These are phyloP conservation scores for Urocolius indicus DNA, from an alignment of 2,113 vertebrate genomes.

Conservation along the genomic window DNA sequence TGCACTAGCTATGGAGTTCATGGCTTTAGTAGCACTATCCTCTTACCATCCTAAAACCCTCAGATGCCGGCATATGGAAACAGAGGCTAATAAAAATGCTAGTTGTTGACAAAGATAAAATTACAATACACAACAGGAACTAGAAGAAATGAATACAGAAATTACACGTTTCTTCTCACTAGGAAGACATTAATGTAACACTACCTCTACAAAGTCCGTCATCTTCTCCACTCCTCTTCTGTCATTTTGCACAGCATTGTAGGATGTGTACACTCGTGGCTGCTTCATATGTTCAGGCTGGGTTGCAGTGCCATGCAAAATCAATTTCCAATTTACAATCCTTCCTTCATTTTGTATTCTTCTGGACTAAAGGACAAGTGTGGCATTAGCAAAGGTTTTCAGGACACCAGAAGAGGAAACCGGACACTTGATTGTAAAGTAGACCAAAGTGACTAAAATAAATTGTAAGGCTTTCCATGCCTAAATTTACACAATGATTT, in stretches of 20 bases:
- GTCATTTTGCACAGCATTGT: conserved; percentile 97
- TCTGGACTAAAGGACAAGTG: conserved; percentile 82
- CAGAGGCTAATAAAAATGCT: neutral
- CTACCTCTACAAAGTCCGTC: conserved; percentile 84
- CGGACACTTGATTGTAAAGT: neutral
- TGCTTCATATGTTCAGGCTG: conserved; percentile 92
- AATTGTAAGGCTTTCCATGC: neutral
- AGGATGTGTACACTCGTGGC: conserved; percentile 91
- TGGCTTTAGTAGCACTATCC: neutral
- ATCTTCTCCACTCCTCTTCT: conserved; percentile 92
- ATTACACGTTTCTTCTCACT: neutral
- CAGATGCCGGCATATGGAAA: neutral
- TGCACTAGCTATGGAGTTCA: neutral
- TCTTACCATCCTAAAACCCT: neutral
- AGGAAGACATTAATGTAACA: neutral
- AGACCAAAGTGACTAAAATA: neutral
- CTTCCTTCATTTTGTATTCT: conserved; percentile 92
- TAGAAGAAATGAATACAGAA: neutral
- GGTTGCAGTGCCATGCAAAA: conserved; percentile 91
- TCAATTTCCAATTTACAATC: conserved; percentile 94
- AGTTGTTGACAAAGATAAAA: neutral
- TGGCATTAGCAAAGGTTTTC: neutral
- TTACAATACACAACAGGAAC: neutral
- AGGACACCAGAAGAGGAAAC: neutral
- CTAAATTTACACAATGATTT: neutral